Evolutionary conservation across 2,113 vertebrate species (phyloP).

Genomic region (Pipa parva): DNA sequence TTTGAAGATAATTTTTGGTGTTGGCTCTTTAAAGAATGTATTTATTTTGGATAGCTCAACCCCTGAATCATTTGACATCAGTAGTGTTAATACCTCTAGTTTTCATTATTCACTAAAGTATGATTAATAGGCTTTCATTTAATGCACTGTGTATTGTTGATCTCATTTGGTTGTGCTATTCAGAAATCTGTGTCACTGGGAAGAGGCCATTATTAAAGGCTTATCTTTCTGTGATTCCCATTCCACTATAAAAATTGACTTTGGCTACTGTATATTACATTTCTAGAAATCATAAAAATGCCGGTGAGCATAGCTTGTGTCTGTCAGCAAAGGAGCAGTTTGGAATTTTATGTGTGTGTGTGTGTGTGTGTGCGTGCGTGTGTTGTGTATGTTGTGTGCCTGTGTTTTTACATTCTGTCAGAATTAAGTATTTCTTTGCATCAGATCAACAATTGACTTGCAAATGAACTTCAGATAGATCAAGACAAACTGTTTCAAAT

Average conservation of each 20-base stretch:
- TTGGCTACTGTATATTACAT: not conserved
- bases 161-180: not conserved
- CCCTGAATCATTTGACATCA: no score
- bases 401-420: conserved; percentile 11
- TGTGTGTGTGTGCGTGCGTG: not conserved
- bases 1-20: no score
- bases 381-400: no score
- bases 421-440: conserved; percentile 33
- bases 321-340: not conserved
- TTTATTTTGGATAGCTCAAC: no score
- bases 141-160: not conserved
- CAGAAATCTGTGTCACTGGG: not conserved
- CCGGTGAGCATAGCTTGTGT: not conserved
- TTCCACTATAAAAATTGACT: not conserved
- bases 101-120: not conserved
- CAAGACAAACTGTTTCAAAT: conserved; percentile 37
- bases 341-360: not conserved
- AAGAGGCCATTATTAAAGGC: not conserved
- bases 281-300: not conserved
- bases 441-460: conserved; percentile 38
- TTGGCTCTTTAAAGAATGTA: no score
- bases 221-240: not conserved
- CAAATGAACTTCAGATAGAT: conserved; percentile 40
- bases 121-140: not conserved
- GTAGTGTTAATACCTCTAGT: not conserved